Evolutionary conservation across 2,797 vertebrate genomes (phyloP).

Genomic region (Lophotriccus pileatus): DNA sequence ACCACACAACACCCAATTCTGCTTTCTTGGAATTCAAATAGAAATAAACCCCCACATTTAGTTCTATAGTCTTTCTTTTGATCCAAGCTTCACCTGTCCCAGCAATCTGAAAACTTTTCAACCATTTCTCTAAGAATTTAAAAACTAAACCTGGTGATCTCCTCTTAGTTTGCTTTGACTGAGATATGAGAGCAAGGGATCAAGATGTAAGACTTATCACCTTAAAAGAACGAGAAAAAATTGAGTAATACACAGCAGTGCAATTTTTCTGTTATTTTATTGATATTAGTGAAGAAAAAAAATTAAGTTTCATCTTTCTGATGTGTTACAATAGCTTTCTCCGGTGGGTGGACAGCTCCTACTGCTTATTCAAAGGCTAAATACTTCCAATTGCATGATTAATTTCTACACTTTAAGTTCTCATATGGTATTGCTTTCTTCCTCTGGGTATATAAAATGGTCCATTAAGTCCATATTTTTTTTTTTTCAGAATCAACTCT

Average conservation of each 20-base stretch:
- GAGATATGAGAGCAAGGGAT: background rate
- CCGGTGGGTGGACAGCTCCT: slow-evolving; percentile 32
- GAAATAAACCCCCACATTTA: background rate
- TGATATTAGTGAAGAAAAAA: slow-evolving; percentile 71
- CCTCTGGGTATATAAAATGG: slow-evolving; percentile 61
- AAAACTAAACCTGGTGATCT: background rate
- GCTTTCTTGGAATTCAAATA: background rate
- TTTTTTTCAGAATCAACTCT: slow-evolving; percentile 21
- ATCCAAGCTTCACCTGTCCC: background rate
- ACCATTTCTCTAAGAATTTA: background rate
- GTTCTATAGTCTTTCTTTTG: background rate
- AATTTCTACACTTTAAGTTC: slow-evolving; percentile 24
- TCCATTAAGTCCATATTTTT: slow-evolving; percentile 20
- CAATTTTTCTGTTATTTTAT: slow-evolving; percentile 68
- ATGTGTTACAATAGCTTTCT: slow-evolving; percentile 58
- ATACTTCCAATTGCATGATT: background rate
- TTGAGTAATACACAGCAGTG: background rate
- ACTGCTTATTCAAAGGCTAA: slow-evolving; percentile 48
- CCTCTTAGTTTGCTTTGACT: background rate
- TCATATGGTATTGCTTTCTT: slow-evolving; percentile 74
- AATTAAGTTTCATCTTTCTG: slow-evolving; percentile 48
- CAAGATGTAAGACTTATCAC: background rate
- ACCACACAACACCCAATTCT: background rate
- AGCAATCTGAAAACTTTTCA: background rate
- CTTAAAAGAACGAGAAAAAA: background rate